Percentiles rank a stretch among this genome's conserved stretches.
Conservation (phyloP, 2,888 invertebrate genomes). For the Elysia crispata region DNA sequence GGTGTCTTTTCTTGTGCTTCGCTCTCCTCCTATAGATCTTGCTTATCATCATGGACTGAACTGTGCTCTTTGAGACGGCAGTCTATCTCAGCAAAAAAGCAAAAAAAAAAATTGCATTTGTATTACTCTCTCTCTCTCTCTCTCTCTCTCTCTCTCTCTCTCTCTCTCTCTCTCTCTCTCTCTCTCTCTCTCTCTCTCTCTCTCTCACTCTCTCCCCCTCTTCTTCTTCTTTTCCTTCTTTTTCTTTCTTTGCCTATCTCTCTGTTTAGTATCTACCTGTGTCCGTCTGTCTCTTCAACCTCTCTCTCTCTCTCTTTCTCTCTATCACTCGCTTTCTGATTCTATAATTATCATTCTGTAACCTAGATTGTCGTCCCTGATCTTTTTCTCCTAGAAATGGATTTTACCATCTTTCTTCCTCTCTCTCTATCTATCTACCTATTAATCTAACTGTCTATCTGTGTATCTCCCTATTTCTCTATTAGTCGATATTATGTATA, state of each 20-base stretch:
- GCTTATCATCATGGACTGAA: no score
- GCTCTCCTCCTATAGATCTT: no score
- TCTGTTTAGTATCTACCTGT: background rate
- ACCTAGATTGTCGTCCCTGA: slow-evolving; percentile 55
- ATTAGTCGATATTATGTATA: no score
- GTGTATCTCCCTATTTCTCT: background rate
- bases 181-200: background rate
- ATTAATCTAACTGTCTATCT: slow-evolving; percentile 3
- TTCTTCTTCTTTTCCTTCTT: slow-evolving; percentile 10
- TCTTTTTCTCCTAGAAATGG: background rate
- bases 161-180: slow-evolving; percentile 1
- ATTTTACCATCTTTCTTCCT: background rate
- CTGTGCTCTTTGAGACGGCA: no score
- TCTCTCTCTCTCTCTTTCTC: background rate
- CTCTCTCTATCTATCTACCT: slow-evolving; percentile 6
- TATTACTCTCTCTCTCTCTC: no score
- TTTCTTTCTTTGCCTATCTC: slow-evolving; percentile 21
- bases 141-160: background rate
- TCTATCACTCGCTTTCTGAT: background rate
- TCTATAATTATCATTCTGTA: slow-evolving; percentile 44
- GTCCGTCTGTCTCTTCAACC: background rate
- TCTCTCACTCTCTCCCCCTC: background rate
- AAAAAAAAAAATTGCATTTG: no score
- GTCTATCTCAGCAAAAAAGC: no score
- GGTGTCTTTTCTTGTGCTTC: no score